Conservation (phyloP, 2,113 vertebrate species). For the Xiphias gladius region DNA sequence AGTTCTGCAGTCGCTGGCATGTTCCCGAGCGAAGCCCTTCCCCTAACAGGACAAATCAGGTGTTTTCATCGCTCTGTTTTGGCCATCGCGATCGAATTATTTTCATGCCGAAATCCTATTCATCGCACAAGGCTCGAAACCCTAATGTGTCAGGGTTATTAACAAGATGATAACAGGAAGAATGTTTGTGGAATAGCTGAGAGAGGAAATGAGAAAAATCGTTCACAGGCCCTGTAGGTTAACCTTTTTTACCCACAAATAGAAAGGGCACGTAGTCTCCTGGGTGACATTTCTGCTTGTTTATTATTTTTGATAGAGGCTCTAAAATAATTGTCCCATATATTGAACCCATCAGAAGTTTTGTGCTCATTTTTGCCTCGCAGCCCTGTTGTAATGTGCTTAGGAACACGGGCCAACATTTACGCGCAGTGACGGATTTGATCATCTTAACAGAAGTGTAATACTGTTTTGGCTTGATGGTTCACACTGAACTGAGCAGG, state of each 20-base stretch:
- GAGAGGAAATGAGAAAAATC: constrained; percentile 61
- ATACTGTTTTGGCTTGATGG: background rate
- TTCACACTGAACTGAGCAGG: background rate
- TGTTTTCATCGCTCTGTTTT: background rate
- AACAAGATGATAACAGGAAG: constrained; percentile 36
- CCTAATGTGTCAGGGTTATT: constrained; percentile 1
- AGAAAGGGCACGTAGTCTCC: constrained; percentile 66
- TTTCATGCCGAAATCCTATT: background rate
- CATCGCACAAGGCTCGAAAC: background rate
- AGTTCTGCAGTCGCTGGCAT: background rate
- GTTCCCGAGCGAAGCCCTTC: background rate
- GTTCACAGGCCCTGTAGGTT: constrained; percentile 58
- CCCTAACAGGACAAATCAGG: background rate
- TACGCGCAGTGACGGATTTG: background rate
- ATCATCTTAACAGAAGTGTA: background rate
- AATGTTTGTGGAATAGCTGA: constrained; percentile 38
- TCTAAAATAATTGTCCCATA: background rate
- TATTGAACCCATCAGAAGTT: background rate
- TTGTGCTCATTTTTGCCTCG: background rate
- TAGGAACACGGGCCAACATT: background rate
- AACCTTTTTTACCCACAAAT: constrained; percentile 46
- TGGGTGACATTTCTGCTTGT: constrained; percentile 32
- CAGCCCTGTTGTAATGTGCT: background rate
- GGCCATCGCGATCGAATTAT: background rate
- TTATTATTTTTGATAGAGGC: constrained; percentile 48